phyloP scores from a whole-genome alignment of 1,140 invertebrate genomes.

The Gryon sp. region DNA sequence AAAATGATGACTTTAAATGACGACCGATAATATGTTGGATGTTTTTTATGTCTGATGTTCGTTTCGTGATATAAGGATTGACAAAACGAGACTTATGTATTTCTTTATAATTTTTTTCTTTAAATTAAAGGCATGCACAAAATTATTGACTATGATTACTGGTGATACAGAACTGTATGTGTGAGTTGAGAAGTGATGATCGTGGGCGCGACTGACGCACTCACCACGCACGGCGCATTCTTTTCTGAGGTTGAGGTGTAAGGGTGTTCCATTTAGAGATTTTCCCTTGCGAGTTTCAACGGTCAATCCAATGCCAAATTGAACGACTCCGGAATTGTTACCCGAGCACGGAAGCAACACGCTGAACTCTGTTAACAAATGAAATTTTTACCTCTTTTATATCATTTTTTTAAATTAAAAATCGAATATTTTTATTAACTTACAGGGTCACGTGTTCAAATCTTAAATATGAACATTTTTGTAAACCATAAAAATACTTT shows the following conservation, averaged over 20 bases:
- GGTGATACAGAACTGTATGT: slow-evolving; percentile 78
- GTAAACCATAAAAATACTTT: too few relatives aligned
- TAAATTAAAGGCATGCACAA: slow-evolving; percentile 58
- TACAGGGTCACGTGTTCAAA: too few relatives aligned
- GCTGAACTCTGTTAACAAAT: slow-evolving; percentile 88
- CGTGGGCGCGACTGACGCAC: slow-evolving; percentile 78
- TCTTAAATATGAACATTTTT: too few relatives aligned
- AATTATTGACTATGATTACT: slow-evolving; percentile 71
- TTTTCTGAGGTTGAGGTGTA: slow-evolving; percentile 93
- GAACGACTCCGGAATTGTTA: slow-evolving; percentile 92
- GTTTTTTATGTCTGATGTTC: not conserved
- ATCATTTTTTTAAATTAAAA: too few relatives aligned
- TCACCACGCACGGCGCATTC: slow-evolving; percentile 95
- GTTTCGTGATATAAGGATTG: not conserved
- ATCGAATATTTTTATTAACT: too few relatives aligned
- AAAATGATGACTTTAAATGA: slow-evolving; percentile 15
- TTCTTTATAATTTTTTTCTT: too few relatives aligned
- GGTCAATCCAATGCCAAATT: slow-evolving; percentile 92
- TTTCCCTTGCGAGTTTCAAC: slow-evolving; percentile 88
- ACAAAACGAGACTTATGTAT: slow-evolving; percentile 38
- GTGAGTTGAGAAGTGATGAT: slow-evolving; percentile 75
- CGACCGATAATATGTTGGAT: slow-evolving; percentile 14
- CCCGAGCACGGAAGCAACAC: slow-evolving; percentile 93
- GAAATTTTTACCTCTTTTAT: too few relatives aligned
- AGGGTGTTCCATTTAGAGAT: slow-evolving; percentile 92